Evolutionary conservation across 2,888 invertebrate genomes (phyloP).

Genomic region (Ceraclea dissimilis): DNA sequence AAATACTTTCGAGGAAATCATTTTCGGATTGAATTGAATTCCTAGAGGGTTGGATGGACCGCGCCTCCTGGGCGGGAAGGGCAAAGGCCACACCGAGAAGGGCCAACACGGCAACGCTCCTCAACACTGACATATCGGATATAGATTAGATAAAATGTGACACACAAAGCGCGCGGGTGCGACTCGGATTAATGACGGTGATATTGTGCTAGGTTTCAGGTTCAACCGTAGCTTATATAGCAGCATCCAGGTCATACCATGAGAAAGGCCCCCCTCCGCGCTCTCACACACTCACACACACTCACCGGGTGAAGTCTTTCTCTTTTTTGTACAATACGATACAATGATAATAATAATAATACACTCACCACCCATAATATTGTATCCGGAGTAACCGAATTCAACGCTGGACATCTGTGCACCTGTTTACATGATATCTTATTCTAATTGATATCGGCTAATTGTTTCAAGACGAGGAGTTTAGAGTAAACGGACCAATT

Average conservation of each 20-base stretch:
- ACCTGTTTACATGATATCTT: slow-evolving; percentile 4
- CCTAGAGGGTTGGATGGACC: slow-evolving; percentile 41
- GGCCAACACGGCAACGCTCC: slow-evolving; percentile 29
- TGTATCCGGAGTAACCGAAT: slow-evolving; percentile 14
- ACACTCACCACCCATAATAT: neutral
- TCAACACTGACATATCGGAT: slow-evolving; percentile 19
- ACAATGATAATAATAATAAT: neutral
- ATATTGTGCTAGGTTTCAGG: slow-evolving; percentile 13
- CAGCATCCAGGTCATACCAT: slow-evolving; percentile 20
- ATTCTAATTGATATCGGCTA: no score
- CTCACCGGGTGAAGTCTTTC: slow-evolving; percentile 14
- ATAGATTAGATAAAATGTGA: neutral
- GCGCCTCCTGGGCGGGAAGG: slow-evolving; percentile 64
- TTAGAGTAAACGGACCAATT: no score
- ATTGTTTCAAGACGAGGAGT: no score
- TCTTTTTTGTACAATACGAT: slow-evolving; percentile 18
- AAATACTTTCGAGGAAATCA: slow-evolving; percentile 70
- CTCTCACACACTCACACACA: slow-evolving; percentile 2
- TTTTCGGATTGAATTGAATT: slow-evolving; percentile 62
- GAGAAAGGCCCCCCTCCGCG: slow-evolving; percentile 18
- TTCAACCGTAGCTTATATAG: slow-evolving; percentile 21
- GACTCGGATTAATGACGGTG: slow-evolving; percentile 15
- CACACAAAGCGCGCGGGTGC: slow-evolving; percentile 7
- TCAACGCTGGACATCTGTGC: slow-evolving; percentile 9
- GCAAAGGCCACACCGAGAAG: slow-evolving; percentile 48